Base-by-base conservation (phyloP, 2,797 vertebrate genomes). In the Rhinoraja longicauda region DNA sequence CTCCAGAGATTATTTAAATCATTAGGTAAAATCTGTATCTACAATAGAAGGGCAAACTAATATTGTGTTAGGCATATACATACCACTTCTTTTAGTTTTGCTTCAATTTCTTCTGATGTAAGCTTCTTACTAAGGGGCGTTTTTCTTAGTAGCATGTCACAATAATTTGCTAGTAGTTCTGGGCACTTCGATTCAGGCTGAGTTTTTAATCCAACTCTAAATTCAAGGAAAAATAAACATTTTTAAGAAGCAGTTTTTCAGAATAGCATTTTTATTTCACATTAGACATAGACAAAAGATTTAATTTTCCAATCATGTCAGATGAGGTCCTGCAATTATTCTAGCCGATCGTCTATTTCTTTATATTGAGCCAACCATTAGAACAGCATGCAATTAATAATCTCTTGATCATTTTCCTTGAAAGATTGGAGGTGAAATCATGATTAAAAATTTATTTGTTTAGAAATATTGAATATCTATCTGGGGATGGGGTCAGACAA, bases 81-180 rank as follows among this genome's bases (percentile, higher is more conserved):
- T 96, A 99, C 99, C 97, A 99, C 99, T 99, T 99, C 99, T 94
- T 99, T 99, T 93, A 99, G 97, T 94, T 99, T 99, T 95, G 98
- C 98, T 95, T 99, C 99, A 26, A 99, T 99, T 96, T 99, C 99
- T 95, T 99, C 99, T 17, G 99, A 99, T 7, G 99, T 99, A 94
- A 99, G 97, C 95, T 99, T 99, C 97, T 99, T 99, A 96, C 99
- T 99, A 94, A 99, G 97, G 36, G 99, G 99, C 0, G 99, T 99
- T 96, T 99, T 99, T 95, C 99, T 97, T 95, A 99, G 94, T 93
- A 99, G 97, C 99, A 99, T 99, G 96, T 99, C 99, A 95, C 99
- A 99, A 96, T 99, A 99, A 97, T 99, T 99, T 94, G 99, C 99
- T 95, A 99, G 98, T 95, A 99, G 97, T 95, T 99, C 99, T 1